phyloP scores from a whole-genome alignment of 2,113 vertebrate genomes.

The Scatophagus argus region DNA sequence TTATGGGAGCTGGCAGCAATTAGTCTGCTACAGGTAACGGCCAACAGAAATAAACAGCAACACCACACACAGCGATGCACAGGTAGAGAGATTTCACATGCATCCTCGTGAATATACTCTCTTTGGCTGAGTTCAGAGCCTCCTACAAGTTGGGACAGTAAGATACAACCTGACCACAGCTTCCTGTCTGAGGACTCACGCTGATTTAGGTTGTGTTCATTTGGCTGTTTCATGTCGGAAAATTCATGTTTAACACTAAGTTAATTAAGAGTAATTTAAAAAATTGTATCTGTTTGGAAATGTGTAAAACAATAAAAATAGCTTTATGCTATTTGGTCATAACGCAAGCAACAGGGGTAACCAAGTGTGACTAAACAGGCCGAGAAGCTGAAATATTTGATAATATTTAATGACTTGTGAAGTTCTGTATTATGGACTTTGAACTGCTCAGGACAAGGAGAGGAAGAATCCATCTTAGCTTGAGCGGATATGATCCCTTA shows the following conservation, averaged over 20 bases:
- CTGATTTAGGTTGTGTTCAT: background rate
- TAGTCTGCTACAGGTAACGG: conserved; percentile 58
- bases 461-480: background rate
- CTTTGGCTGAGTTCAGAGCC: conserved; percentile 7
- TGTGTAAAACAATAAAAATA: too few species aligned
- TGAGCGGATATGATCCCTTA: background rate
- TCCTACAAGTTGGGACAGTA: background rate
- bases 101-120: background rate
- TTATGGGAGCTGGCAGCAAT: conserved; percentile 67
- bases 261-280: too few species aligned
- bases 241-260: background rate
- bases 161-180: background rate
- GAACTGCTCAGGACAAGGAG: background rate
- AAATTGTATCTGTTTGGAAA: too few species aligned
- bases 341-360: background rate
- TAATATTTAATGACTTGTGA: too few species aligned
- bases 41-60: conserved; percentile 34
- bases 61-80: conserved; percentile 7
- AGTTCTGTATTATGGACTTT: background rate
- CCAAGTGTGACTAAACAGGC: background rate
- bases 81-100: background rate
- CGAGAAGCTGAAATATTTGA: background rate
- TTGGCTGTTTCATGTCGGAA: background rate
- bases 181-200: background rate
- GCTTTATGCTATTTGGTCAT: background rate